These are phyloP conservation scores for Scaeva pyrastri DNA, from an alignment of 2,888 invertebrate species.

Conservation along the genomic window DNA sequence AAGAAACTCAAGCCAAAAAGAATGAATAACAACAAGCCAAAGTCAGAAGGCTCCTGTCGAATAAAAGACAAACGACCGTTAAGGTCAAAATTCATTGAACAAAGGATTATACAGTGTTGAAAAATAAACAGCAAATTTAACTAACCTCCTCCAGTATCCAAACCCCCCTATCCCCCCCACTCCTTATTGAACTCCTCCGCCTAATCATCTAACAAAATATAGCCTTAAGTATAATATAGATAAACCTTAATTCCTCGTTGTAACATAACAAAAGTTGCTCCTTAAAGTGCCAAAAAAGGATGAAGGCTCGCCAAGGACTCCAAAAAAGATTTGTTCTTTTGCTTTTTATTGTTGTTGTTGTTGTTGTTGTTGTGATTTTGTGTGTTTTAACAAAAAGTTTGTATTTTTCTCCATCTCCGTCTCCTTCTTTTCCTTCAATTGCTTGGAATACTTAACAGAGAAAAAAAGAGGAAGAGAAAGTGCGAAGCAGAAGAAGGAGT, in stretches of 20 bases:
- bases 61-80: conserved; percentile 64
- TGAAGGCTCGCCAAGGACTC: conserved; percentile 8
- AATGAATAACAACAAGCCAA: conserved; percentile 3
- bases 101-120: conserved; percentile 67
- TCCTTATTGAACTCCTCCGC: background rate
- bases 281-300: conserved; percentile 26
- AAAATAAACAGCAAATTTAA: conserved; percentile 61
- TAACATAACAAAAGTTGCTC: conserved; percentile 50
- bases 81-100: conserved; percentile 64
- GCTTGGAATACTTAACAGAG: background rate
- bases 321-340: conserved; percentile 11
- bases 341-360: conserved; percentile 3
- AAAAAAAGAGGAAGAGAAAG: background rate
- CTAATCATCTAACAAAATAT: conserved; percentile 9
- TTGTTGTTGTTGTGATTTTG: conserved; percentile 1
- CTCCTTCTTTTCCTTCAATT: background rate
- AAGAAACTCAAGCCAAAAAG: background rate
- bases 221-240: conserved; percentile 47
- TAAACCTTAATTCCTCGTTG: conserved; percentile 49
- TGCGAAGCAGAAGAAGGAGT: background rate
- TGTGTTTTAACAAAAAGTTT: conserved; percentile 34
- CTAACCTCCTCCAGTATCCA: background rate
- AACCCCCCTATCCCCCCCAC: too few relatives aligned
- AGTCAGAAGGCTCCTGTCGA: conserved; percentile 5
- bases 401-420: conserved; percentile 7